Evolutionary conservation across 1,140 invertebrate genomes (phyloP).

Genomic region (Venturia canescens): DNA sequence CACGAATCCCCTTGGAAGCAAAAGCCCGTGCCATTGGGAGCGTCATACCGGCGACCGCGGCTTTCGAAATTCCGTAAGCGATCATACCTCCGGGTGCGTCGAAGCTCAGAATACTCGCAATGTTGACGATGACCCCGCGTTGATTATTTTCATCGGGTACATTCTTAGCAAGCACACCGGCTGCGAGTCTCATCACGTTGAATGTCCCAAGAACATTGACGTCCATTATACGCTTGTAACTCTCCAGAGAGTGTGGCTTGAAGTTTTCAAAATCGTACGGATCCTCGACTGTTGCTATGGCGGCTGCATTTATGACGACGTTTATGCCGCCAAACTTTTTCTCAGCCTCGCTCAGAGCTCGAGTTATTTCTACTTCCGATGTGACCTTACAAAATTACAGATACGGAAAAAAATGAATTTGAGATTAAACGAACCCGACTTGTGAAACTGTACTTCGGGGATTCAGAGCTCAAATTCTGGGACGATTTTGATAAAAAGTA

Average conservation of each 20-base stretch:
- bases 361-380: constrained; percentile 52
- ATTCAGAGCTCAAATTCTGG: too few species aligned
- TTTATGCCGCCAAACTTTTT: constrained; percentile 62
- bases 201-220: constrained; percentile 60
- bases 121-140: constrained; percentile 63
- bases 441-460: too few species aligned
- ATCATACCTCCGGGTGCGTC: constrained; percentile 51
- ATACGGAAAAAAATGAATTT: too few species aligned
- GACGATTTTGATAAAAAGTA: too few species aligned
- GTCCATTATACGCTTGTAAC: constrained; percentile 53
- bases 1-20: constrained; percentile 58
- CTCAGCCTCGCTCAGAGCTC: constrained; percentile 55
- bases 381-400: constrained; percentile 52
- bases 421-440: too few species aligned
- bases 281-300: constrained; percentile 21
- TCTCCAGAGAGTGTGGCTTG: constrained; percentile 53
- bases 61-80: constrained; percentile 57
- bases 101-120: constrained; percentile 53
- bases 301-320: constrained; percentile 58
- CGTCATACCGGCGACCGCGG: constrained; percentile 60
- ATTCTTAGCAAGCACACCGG: constrained; percentile 57
- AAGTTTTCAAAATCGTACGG: constrained; percentile 58
- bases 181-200: constrained; percentile 57
- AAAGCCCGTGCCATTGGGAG: constrained; percentile 60
- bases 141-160: constrained; percentile 56